phyloP scores from a whole-genome alignment of 37 sponge, comb jelly and placozoan species.

The Mnemiopsis leidyi region DNA sequence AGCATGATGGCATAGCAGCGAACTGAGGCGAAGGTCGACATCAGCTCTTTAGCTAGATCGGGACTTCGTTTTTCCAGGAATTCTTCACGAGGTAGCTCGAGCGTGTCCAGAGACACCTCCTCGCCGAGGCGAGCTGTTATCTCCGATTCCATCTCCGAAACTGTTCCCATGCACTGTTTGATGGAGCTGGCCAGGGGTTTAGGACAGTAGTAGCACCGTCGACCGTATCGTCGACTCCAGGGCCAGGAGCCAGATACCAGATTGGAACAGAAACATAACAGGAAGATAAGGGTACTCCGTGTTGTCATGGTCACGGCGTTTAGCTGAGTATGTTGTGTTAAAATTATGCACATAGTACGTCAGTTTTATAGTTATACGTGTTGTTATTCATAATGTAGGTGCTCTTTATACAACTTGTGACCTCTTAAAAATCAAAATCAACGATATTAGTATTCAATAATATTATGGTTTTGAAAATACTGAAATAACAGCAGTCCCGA shows the following conservation, averaged over 20 bases:
- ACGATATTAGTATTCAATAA: too few relatives aligned
- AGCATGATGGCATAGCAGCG: not conserved
- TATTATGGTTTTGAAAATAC: too few relatives aligned
- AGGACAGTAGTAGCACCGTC: conserved; percentile 30
- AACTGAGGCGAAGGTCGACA: conserved; percentile 5
- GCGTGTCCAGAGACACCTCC: not conserved
- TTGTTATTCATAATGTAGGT: too few relatives aligned
- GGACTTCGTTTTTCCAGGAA: not conserved
- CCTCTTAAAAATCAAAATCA: too few relatives aligned
- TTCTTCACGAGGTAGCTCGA: not conserved
- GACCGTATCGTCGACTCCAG: not conserved
- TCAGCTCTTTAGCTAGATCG: not conserved
- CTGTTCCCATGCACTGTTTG: conserved; percentile 37
- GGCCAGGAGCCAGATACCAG: not conserved
- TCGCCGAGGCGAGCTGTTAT: not conserved
- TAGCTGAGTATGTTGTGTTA: too few relatives aligned
- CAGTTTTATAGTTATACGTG: too few relatives aligned
- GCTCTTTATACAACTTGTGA: too few relatives aligned
- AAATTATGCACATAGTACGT: too few relatives aligned
- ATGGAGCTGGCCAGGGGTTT: conserved; percentile 37
- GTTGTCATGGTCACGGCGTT: not conserved
- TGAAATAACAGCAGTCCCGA: too few relatives aligned
- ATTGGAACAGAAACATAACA: not conserved
- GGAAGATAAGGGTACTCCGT: not conserved
- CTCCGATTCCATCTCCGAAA: not conserved